A percentile compares a stretch with the other conserved stretches of the same genome.
phyloP scores from a whole-genome alignment of 2,888 invertebrate species.

The Nomada flava region DNA sequence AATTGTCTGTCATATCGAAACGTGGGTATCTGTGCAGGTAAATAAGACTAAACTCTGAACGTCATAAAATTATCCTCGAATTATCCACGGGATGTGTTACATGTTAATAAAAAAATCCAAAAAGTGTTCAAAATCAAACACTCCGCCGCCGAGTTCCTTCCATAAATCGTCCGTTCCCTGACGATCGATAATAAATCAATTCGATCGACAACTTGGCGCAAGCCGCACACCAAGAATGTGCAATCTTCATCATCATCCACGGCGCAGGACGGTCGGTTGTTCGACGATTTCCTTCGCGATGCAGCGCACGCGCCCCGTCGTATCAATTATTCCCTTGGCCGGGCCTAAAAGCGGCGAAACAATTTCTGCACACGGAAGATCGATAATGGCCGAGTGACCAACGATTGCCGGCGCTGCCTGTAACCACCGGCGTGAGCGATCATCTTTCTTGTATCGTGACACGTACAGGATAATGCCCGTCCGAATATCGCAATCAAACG shows the following conservation, averaged over 20 bases:
- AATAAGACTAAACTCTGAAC: too few relatives aligned
- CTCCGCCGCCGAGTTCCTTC: not conserved
- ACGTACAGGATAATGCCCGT: constrained; percentile 58
- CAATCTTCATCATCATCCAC: not conserved
- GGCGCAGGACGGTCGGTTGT: not conserved
- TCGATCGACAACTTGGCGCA: constrained; percentile 23
- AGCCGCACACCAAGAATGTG: not conserved
- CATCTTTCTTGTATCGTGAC: constrained; percentile 59
- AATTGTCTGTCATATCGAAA: too few relatives aligned
- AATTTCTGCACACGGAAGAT: constrained; percentile 44
- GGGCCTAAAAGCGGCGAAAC: constrained; percentile 45
- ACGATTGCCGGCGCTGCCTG: constrained; percentile 18
- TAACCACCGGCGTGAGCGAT: constrained; percentile 27
- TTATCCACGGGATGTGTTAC: too few relatives aligned
- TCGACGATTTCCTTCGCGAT: constrained; percentile 23
- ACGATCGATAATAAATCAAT: constrained; percentile 49
- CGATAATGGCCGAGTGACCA: constrained; percentile 44
- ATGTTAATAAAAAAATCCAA: too few relatives aligned
- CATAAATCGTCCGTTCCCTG: constrained; percentile 23
- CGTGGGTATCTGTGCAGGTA: too few relatives aligned
- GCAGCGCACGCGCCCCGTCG: constrained; percentile 36
- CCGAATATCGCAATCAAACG: constrained; percentile 63
- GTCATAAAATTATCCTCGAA: too few relatives aligned
- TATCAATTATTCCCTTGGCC: constrained; percentile 42
- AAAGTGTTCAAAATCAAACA: too few relatives aligned